These are phyloP conservation scores for Xiphias gladius DNA, from an alignment of 2,113 vertebrate species.

Conservation along the genomic window DNA sequence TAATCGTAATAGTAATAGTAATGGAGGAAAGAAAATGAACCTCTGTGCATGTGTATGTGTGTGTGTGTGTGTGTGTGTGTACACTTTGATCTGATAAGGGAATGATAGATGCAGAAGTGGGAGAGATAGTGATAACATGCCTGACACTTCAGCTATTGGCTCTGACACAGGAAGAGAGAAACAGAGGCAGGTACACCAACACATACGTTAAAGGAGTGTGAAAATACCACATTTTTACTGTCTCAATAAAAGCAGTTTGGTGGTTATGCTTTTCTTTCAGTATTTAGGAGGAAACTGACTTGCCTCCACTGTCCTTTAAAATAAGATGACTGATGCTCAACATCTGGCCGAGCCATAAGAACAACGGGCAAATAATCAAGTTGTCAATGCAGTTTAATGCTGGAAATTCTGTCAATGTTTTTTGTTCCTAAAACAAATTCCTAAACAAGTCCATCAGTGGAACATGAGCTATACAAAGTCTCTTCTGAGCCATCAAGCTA, in stretches of 20 bases:
- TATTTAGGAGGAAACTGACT: background rate
- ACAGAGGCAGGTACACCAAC: constrained; percentile 26
- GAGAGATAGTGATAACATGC: constrained; percentile 55
- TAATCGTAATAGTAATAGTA: constrained; percentile 41
- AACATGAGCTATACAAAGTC: constrained; percentile 2
- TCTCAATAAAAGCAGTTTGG: background rate
- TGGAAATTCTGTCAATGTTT: background rate
- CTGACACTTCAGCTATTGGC: constrained; percentile 44
- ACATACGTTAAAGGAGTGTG: constrained; percentile 30
- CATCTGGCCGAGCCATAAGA: background rate
- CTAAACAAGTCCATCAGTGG: constrained; percentile 11
- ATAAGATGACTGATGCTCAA: background rate
- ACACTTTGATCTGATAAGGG: constrained; percentile 65
- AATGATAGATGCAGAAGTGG: constrained; percentile 51
- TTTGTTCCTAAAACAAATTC: constrained; percentile 20
- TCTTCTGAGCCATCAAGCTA: constrained; percentile 26
- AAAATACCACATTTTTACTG: constrained; percentile 19
- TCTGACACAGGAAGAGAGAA: constrained; percentile 46
- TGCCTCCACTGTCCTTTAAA: background rate
- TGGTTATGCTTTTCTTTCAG: constrained; percentile 15
- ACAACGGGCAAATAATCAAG: background rate
- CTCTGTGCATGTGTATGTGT: constrained; percentile 21
- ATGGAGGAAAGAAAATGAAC: constrained; percentile 48
- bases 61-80: constrained; percentile 29
- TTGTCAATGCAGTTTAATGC: background rate